A percentile compares a stretch with the other conserved stretches of the same genome.
phyloP scores from a whole-genome alignment of 2,113 vertebrate species.

The Heteronetta atricapilla region DNA sequence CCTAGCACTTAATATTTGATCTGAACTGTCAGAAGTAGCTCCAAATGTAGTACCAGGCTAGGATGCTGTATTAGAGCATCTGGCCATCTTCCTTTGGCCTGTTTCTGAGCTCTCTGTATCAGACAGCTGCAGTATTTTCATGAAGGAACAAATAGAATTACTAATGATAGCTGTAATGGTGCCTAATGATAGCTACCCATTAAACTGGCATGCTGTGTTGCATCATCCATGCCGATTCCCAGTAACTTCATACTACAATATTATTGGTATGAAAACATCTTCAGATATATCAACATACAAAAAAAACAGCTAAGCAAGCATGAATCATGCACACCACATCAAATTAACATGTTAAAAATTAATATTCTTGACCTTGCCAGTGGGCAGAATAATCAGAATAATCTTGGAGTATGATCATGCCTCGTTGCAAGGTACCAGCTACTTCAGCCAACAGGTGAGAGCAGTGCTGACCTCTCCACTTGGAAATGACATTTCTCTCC shows the following conservation, averaged over 20 bases:
- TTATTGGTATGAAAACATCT: constrained; percentile 25
- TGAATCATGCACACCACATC: constrained; percentile 69
- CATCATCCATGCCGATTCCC: not conserved
- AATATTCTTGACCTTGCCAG: constrained; percentile 76
- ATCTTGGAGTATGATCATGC: constrained; percentile 29
- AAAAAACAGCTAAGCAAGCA: constrained; percentile 56
- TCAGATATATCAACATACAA: constrained; percentile 56
- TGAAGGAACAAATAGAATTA: constrained; percentile 2
- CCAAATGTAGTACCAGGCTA: not conserved
- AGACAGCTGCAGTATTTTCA: constrained; percentile 17
- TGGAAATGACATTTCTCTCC: constrained; percentile 21
- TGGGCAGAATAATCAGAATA: constrained; percentile 52
- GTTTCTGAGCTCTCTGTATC: not conserved
- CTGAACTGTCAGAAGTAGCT: constrained; percentile 13
- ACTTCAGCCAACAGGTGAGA: constrained; percentile 6
- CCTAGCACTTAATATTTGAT: not conserved
- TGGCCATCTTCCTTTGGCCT: not conserved
- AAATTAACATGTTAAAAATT: constrained; percentile 71
- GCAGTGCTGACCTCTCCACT: constrained; percentile 37
- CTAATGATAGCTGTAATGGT: no score
- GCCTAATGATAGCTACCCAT: not conserved
- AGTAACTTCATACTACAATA: not conserved
- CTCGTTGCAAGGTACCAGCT: not conserved
- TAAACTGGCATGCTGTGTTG: not conserved
- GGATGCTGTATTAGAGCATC: not conserved